phyloP scores from a whole-genome alignment of 2,888 invertebrate species.

The Eretmocerus hayati region DNA sequence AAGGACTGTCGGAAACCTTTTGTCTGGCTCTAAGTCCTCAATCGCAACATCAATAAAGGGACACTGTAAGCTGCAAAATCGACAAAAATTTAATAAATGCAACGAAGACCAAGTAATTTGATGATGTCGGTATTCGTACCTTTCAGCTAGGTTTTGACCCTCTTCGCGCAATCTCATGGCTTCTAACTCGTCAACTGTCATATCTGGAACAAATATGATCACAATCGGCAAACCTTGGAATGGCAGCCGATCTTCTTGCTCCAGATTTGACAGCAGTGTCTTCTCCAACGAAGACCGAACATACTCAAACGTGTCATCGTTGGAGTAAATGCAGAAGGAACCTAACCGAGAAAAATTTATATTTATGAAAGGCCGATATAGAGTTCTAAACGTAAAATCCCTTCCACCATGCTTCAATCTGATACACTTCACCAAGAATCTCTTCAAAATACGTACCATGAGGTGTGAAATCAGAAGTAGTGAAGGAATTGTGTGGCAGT shows the following conservation, averaged over 20 bases:
- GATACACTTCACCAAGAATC: too few relatives aligned
- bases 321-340: slow-evolving; percentile 82
- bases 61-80: slow-evolving; percentile 74
- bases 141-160: slow-evolving; percentile 83
- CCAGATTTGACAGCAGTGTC: slow-evolving; percentile 80
- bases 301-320: slow-evolving; percentile 86
- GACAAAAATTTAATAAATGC: too few relatives aligned
- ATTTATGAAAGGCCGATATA: slow-evolving; percentile 20
- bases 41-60: slow-evolving; percentile 76
- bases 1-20: slow-evolving; percentile 58
- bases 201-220: slow-evolving; percentile 82
- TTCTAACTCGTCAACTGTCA: slow-evolving; percentile 76
- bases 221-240: slow-evolving; percentile 85
- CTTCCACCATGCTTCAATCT: too few relatives aligned
- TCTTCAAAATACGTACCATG: slow-evolving; percentile 79
- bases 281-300: slow-evolving; percentile 86
- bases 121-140: too few relatives aligned
- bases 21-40: slow-evolving; percentile 49
- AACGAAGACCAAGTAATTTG: too few relatives aligned
- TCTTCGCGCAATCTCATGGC: slow-evolving; percentile 78
- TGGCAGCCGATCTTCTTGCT: slow-evolving; percentile 80
- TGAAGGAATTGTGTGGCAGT: slow-evolving; percentile 71
- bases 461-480: slow-evolving; percentile 79
- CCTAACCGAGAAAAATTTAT: too few relatives aligned
- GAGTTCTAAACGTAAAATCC: too few relatives aligned